phyloP scores from a whole-genome alignment of 2,797 vertebrate genomes.

The Molossus alvarezi region DNA sequence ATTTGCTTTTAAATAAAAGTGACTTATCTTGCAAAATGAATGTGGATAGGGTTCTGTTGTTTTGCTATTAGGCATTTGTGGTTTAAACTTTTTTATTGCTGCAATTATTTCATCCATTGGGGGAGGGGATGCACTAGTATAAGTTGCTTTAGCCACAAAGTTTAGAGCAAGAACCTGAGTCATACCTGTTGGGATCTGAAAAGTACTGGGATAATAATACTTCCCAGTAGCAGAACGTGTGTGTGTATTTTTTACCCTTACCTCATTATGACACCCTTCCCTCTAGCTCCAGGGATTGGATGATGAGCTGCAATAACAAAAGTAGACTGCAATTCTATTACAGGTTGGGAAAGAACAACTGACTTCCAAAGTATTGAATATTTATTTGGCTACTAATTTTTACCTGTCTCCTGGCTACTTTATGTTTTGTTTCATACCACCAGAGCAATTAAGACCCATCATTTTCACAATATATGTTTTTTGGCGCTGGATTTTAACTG shows the following conservation, averaged over 20 bases:
- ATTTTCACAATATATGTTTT: neutral
- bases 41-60: neutral
- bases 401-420: neutral
- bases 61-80: neutral
- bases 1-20: constrained; percentile 21
- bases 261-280: neutral
- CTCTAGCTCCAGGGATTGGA: neutral
- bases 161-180: neutral
- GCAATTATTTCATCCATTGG: neutral
- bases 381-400: constrained; percentile 1
- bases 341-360: neutral
- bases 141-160: neutral
- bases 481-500: constrained; percentile 20
- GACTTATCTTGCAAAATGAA: constrained; percentile 54
- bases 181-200: neutral
- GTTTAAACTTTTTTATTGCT: constrained; percentile 39
- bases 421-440: neutral
- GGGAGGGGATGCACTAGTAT: neutral
- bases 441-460: neutral
- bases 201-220: neutral
- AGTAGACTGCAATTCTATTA: neutral
- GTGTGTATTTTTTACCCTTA: neutral
- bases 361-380: neutral
- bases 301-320: neutral
- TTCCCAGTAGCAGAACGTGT: neutral